Evolutionary conservation across 2,797 vertebrate genomes (phyloP).

Genomic region (Tolypeutes matacus): DNA sequence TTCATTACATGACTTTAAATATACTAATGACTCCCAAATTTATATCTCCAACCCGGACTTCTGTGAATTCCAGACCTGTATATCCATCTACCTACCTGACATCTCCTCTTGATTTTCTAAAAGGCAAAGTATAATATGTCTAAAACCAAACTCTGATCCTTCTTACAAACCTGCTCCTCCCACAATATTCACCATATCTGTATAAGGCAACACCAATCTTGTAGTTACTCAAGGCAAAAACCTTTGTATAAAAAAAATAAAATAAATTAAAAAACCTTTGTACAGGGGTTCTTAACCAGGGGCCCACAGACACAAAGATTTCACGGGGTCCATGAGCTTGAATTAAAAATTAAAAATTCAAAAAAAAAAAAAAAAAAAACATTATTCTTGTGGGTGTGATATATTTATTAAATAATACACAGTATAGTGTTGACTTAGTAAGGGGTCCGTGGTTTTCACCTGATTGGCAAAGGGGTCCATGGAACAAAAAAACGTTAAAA

Average conservation of each 20-base stretch:
- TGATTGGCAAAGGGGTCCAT: too few relatives aligned
- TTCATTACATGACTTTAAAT: conserved; percentile 32
- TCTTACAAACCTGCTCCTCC: background rate
- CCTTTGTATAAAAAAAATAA: too few relatives aligned
- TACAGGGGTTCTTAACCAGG: too few relatives aligned
- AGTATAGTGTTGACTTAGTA: too few relatives aligned
- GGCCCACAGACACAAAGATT: too few relatives aligned
- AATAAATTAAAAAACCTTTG: conserved; percentile 29
- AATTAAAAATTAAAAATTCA: too few relatives aligned
- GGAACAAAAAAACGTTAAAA: too few relatives aligned
- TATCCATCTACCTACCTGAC: background rate
- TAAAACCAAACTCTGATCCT: background rate
- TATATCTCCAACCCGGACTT: conserved; percentile 35
- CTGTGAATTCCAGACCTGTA: conserved; percentile 48
- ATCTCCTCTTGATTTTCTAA: conserved; percentile 35
- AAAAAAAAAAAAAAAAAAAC: too few relatives aligned
- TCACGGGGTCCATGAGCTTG: too few relatives aligned
- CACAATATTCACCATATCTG: background rate
- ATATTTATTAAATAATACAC: too few relatives aligned
- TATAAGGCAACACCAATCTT: conserved; percentile 40
- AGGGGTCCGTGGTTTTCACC: too few relatives aligned
- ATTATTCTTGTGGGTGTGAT: too few relatives aligned
- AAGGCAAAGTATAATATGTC: conserved; percentile 39
- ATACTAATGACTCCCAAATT: conserved; percentile 49
- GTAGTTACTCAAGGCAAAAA: conserved; percentile 34